Base-by-base conservation (phyloP, 2,113 vertebrate genomes). In the Chamaetylas fuelleborni region DNA sequence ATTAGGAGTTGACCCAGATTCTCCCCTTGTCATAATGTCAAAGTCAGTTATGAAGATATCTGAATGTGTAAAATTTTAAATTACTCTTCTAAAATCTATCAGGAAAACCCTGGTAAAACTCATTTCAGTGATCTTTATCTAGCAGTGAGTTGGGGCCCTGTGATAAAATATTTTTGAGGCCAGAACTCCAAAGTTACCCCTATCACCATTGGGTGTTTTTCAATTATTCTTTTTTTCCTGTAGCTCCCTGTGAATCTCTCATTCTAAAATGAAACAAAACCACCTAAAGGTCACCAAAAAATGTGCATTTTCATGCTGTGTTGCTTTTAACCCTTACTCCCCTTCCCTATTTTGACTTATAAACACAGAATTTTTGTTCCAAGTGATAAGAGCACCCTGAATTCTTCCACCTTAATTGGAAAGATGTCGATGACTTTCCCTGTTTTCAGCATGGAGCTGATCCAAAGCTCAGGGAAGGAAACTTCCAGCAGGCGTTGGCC, bases 381-480 rank as follows among this genome's bases (percentile, higher is more conserved):
- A 62, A 71, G 45, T n/a, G 58, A 50, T 79, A 84, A 48, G 20
- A 5, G 25, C 34, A 23, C 0, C 0, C 20, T 43, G 78, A 66
- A 51, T 93, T 88, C 56, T 92, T 78, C 51, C 45, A 36, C n/a
- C 34, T 83, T 22, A 31, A 33, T 16, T 78, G 72, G 90, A 88
- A 96, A 62, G 51, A 36, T 16, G 70, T 33, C 1, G 3, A 60
- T 88, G 28, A 33, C 43, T 93, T 90, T 77, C 84, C 36, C 76
- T 77, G 25, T 81, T 93, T 70, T 77, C 79, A 82, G 33, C 19
- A 2, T 34, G 64, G 56, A 48, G 43, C 51, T 61, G 60, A 74
- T 50, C 64, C 86, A 86, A 88, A 74, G 64, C 60, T 70, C 47
- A 18, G 40, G 82, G 79, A 86, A 96, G 72, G 86, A 94, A 90